Evolutionary conservation across 1,140 invertebrate genomes (phyloP).

Genomic region (Caenorhabditis latens): DNA sequence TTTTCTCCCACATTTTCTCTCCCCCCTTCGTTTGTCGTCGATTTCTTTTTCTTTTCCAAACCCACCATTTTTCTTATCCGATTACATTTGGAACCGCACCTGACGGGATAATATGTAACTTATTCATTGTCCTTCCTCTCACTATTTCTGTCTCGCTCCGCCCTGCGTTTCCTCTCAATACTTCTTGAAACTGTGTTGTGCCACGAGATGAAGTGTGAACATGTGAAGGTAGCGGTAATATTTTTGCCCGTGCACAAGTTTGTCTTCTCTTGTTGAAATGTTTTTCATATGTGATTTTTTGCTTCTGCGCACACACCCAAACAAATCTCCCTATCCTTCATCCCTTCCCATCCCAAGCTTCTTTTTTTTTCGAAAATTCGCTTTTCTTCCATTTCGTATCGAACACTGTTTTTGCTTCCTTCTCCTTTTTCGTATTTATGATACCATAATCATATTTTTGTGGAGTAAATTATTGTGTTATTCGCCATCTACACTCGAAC

Average conservation of each 20-base stretch:
- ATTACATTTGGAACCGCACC: slow-evolving; percentile 54
- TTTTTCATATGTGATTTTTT: slow-evolving; percentile 44
- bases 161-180: slow-evolving; percentile 4
- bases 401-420: slow-evolving; percentile 31
- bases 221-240: slow-evolving; percentile 16
- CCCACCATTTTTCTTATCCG: slow-evolving; percentile 39
- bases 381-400: slow-evolving; percentile 49
- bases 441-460: slow-evolving; percentile 7
- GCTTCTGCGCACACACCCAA: slow-evolving; percentile 31
- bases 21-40: slow-evolving; percentile 11
- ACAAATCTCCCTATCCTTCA: slow-evolving; percentile 30
- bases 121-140: slow-evolving; percentile 42
- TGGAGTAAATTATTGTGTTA: slow-evolving; percentile 52
- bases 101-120: slow-evolving; percentile 54
- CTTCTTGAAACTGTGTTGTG: slow-evolving; percentile 38
- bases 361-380: slow-evolving; percentile 21
- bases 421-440: slow-evolving; percentile 5
- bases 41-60: slow-evolving; percentile 6
- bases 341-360: neutral
- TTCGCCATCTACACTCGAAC: neutral
- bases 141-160: slow-evolving; percentile 17
- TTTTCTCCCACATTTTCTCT: neutral
- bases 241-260: neutral
- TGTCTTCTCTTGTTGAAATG: slow-evolving; percentile 27
- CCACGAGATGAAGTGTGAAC: slow-evolving; percentile 42